phyloP scores from a whole-genome alignment of 2,113 vertebrate genomes.

The Pachyramphus minor region DNA sequence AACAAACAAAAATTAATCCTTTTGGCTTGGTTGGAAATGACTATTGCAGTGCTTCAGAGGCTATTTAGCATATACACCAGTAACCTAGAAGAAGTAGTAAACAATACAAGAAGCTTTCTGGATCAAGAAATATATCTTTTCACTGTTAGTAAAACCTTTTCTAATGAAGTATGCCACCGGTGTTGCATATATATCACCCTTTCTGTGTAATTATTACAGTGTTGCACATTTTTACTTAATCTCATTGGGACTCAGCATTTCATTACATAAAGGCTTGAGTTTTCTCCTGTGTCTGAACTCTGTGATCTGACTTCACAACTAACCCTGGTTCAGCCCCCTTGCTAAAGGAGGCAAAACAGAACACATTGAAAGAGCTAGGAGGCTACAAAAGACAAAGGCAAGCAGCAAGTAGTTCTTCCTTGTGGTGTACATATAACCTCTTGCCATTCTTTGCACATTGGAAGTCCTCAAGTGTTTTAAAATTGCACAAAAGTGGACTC shows the following conservation, averaged over 20 bases:
- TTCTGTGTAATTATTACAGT: background rate
- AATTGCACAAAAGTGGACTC: accelerated
- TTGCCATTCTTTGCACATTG: background rate
- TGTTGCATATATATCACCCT: background rate
- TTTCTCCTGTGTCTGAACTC: background rate
- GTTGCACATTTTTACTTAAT: background rate
- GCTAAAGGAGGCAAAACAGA: background rate
- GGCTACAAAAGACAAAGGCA: background rate
- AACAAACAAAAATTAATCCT: background rate
- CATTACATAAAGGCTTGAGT: background rate
- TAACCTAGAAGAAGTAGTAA: background rate
- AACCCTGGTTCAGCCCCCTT: background rate
- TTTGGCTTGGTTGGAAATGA: background rate
- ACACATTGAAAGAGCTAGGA: background rate
- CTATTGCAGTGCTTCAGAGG: background rate
- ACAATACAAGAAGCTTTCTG: background rate
- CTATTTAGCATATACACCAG: background rate
- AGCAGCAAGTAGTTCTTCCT: background rate
- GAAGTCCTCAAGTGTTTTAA: background rate
- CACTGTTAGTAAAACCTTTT: background rate
- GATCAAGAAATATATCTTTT: background rate
- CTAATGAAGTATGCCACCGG: background rate
- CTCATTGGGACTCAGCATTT: background rate
- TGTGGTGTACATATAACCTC: background rate
- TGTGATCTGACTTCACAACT: background rate